Conservation (phyloP, 2,113 vertebrate species). For the Esox niger region DNA sequence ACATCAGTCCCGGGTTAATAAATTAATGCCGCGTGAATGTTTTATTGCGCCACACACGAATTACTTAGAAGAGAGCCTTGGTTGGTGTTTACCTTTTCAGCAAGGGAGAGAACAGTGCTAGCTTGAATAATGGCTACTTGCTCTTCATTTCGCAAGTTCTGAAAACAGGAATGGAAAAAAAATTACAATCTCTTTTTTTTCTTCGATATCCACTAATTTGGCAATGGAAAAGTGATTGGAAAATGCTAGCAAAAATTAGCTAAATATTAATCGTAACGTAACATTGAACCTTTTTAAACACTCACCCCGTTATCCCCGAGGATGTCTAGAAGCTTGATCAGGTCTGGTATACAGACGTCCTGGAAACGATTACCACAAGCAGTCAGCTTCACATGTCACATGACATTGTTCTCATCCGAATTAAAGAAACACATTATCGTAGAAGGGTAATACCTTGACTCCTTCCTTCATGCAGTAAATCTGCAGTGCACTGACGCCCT, state of each 20-base stretch:
- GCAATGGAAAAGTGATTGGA: no score
- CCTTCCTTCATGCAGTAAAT: conserved; percentile 99
- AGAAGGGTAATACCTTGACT: conserved; percentile 81
- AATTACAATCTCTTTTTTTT: not conserved
- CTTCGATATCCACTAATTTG: no score
- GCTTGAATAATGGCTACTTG: conserved; percentile 99
- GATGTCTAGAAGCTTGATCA: conserved; percentile 97
- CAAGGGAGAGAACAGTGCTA: conserved; percentile 93
- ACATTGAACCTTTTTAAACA: conserved; percentile 11
- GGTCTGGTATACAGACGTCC: conserved; percentile 97
- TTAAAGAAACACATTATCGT: not conserved
- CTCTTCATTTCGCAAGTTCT: conserved; percentile 98
- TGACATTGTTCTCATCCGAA: not conserved
- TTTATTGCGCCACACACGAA: no score
- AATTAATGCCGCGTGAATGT: not conserved
- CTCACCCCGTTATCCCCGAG: conserved; percentile 96
- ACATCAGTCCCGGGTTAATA: not conserved
- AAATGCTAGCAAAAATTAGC: no score
- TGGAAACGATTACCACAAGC: conserved; percentile 45
- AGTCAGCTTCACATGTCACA: not conserved
- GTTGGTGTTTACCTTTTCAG: conserved; percentile 84
- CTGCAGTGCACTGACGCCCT: conserved; percentile 96
- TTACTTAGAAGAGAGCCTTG: no score
- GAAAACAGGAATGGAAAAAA: conserved; percentile 13
- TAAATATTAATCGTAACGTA: no score